Evolutionary conservation across 2,888 invertebrate genomes (phyloP).

Genomic region (Cacoxenus indagator): DNA sequence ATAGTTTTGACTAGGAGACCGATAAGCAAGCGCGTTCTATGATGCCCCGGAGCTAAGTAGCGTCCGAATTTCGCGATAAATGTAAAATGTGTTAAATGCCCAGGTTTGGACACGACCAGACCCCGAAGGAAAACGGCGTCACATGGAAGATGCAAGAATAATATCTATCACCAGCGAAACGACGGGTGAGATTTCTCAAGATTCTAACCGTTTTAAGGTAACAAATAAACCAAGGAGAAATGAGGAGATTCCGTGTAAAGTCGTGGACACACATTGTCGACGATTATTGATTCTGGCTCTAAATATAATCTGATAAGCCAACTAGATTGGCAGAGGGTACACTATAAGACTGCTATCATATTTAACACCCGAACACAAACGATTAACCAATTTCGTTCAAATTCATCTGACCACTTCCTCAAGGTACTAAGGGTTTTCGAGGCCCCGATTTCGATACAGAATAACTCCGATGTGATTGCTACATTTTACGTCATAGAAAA

Average conservation of each 20-base stretch:
- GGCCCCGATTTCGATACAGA: no score
- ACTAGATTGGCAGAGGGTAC: neutral
- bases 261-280: no score
- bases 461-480: no score
- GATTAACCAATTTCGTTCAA: no score
- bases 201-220: neutral
- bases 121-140: neutral
- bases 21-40: conserved; percentile 24
- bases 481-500: no score
- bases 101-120: neutral
- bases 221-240: no score
- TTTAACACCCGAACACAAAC: no score
- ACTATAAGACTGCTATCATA: neutral
- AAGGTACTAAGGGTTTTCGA: no score
- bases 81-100: conserved; percentile 21
- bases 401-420: neutral
- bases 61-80: conserved; percentile 5
- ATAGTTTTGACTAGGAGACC: no score
- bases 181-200: neutral
- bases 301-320: neutral
- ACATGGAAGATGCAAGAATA: neutral
- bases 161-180: neutral
- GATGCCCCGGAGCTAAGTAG: neutral
- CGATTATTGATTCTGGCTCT: neutral
- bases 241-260: no score